Evolutionary conservation across 2,797 vertebrate species (phyloP), one percentile per base, ranked within the genome.

Genomic region (Prunella strophiata): DNA sequence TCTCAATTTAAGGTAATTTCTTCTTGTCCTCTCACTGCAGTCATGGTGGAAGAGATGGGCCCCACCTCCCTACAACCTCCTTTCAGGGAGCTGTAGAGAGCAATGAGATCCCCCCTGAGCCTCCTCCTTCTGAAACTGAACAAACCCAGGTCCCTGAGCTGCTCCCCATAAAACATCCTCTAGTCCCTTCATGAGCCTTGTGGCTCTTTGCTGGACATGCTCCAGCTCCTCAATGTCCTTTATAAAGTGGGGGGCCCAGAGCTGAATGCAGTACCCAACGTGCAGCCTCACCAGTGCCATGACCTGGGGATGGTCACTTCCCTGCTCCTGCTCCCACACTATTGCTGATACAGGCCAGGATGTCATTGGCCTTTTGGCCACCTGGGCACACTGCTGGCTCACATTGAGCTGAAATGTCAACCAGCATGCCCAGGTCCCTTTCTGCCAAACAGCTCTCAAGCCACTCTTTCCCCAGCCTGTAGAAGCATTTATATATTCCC

Each of bases 21-120:
- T 12, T 45, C 40, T 40, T 16, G 16, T 52, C 13, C 20, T 70
- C 29, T 54, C n/a, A 8, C 29, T 61, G 25, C 55, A 76, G 30
- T 18, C n/a, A 40, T 0, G 0, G 25, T 20, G 77, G 9, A 68
- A 40, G 23, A 40, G 25, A 40, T 1, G 0, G 2, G 4, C 23
- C 16, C 10, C n/a, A 16, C 18, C 15, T 36, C 45, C 19, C 11
- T 17, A 14, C 14, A 75, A 2, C 12, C 27, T 43, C 27, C n/a
- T 14, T 14, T 20, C 40, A 61, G 36, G 36, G 36, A 36, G 18
- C 3, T 27, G 23, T 29, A n/a, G 7, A 32, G 27, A 4, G 38
- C 0, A 0, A 29, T n/a, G 38, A 59, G 18, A 7, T 23, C 5
- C 3, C 4, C 4, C 22, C 27, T 27, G 13, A 52, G 10, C 19